Conservation (phyloP, 1,140 invertebrate genomes). For the Philotrypesis tridentata region DNA sequence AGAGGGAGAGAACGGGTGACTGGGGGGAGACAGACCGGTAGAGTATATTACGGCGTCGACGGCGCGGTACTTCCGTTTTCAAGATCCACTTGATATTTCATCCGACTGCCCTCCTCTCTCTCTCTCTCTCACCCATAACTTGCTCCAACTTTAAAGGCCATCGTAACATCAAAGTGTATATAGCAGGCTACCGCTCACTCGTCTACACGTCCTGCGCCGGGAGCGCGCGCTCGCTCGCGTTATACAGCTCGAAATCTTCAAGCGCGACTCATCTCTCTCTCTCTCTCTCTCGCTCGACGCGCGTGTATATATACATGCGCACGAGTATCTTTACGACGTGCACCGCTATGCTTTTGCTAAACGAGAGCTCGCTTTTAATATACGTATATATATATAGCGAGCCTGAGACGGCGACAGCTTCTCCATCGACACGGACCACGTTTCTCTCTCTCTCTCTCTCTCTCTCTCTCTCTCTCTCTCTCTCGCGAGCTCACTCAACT, state of each 20-base stretch:
- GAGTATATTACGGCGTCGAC: neutral
- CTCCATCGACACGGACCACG: neutral
- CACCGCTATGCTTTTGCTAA: constrained; percentile 17
- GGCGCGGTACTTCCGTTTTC: constrained; percentile 39
- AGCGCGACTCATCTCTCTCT: constrained; percentile 1
- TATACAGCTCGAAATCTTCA: constrained; percentile 10
- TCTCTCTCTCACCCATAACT: constrained; percentile 30
- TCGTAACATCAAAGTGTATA: constrained; percentile 43
- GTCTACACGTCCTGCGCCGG: too few relatives aligned
- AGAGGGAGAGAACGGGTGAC: neutral
- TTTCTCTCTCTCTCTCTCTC: neutral
- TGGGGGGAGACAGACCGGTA: neutral
- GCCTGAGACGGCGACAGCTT: neutral
- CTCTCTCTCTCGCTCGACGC: neutral
- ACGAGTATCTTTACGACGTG: neutral
- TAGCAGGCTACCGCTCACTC: too few relatives aligned
- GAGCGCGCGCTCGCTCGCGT: constrained; percentile 4
- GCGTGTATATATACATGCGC: neutral
- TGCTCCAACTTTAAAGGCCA: constrained; percentile 52
- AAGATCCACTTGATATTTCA: constrained; percentile 55
- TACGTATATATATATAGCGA: too few relatives aligned
- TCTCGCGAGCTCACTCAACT: neutral
- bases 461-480: neutral
- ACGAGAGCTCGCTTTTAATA: constrained; percentile 18
- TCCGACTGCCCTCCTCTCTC: constrained; percentile 30